Conservation (phyloP, 2,888 invertebrate species). For the Boloria selene region DNA sequence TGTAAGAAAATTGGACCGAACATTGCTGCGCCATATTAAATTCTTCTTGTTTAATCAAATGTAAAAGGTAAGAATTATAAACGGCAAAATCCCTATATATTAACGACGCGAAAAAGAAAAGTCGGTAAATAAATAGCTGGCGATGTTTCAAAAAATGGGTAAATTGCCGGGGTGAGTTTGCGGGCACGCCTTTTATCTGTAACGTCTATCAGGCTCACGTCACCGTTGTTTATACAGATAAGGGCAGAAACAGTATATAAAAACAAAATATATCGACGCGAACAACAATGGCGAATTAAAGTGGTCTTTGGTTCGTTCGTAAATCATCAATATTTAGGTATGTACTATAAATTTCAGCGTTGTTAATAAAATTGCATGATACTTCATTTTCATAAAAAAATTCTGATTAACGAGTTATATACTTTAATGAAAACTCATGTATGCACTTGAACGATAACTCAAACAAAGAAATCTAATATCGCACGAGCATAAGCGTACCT, state of each 20-base stretch:
- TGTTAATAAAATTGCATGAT: not conserved
- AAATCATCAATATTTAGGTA: slow-evolving; percentile 1
- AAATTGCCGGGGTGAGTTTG: slow-evolving; percentile 67
- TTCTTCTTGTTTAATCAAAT: slow-evolving; percentile 73
- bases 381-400: not conserved
- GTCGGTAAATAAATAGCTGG: slow-evolving; percentile 77
- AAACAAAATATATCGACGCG: slow-evolving; percentile 37
- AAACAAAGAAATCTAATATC: slow-evolving; percentile 5
- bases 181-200: slow-evolving; percentile 80
- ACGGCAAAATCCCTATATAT: slow-evolving; percentile 20
- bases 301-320: slow-evolving; percentile 8
- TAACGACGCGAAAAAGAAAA: slow-evolving; percentile 56
- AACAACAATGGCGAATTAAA: slow-evolving; percentile 39
- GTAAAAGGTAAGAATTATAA: slow-evolving; percentile 52
- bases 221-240: slow-evolving; percentile 63
- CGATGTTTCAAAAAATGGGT: slow-evolving; percentile 73
- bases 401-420: not conserved
- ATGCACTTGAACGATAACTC: not conserved
- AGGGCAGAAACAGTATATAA: slow-evolving; percentile 50
- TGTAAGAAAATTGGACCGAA: slow-evolving; percentile 38
- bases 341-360: not conserved
- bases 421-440: not conserved
- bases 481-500: slow-evolving; percentile 2
- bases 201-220: slow-evolving; percentile 69
- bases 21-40: slow-evolving; percentile 66